Base-by-base conservation (phyloP, 1,140 invertebrate genomes). In the Chrysomallon squamiferum region DNA sequence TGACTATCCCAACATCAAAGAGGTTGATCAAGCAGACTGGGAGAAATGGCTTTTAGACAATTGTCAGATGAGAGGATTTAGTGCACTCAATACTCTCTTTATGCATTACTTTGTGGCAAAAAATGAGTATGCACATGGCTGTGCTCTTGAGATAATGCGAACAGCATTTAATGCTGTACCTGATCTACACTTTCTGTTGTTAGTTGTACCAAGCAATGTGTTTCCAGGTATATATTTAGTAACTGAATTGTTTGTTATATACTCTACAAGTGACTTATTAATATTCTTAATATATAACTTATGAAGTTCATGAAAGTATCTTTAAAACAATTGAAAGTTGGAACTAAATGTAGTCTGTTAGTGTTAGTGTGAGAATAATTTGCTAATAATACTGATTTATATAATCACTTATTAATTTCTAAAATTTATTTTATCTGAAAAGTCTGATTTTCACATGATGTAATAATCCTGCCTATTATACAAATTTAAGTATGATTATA, bases 91-190 rank as follows among this genome's bases (percentile, higher is more conserved):
- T 68, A 76, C 78, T 20, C 67, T 85, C 2, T 86, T 84, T 59
- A 60, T 86, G 70, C 84, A 85, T 62, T 85, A 81, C 56, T 86
- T 86, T 77, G 83, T 85, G 29, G 77, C 83, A 2, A 83, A 82
- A 50, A 62, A 62, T 30, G 81, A 81, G n/a, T 85, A 84, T 69
- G 75, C 79, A n/a, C 67, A 78, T 68, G 83, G 81, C 15, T 84
- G 81, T 77, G 79, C 81, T 9, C 73, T 72, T 57, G 84, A 86
- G 64, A 84, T 86, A 29, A 78, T 86, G 5, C 69, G 82, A 15
- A 85, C 81, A 54, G 77, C 82, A 2, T 86, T 85, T 65, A 85
- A 82, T 77, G 81, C 84, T 41, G 79, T 86, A 15, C 84, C 85
- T 30, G 83, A 86, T 47, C 63, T 84, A 7, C 84, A 86, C 62